These are phyloP conservation scores for Patella depressa DNA, from an alignment of 2,888 invertebrate species.

Conservation along the genomic window DNA sequence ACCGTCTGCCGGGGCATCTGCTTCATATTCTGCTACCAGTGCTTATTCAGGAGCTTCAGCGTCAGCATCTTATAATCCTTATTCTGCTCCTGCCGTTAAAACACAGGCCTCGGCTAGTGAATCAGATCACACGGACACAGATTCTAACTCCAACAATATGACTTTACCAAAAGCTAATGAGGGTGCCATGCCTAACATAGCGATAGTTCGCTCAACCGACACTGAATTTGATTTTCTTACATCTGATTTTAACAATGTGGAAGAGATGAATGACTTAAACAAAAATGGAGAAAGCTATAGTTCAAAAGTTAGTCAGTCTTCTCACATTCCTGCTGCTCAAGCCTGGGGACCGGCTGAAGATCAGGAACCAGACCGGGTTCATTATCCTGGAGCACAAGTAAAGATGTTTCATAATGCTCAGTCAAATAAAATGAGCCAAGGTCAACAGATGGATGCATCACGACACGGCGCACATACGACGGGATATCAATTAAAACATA, in stretches of 20 bases:
- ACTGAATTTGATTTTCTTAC: conserved; percentile 63
- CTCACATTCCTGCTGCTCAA: conserved; percentile 37
- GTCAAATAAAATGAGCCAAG: not conserved
- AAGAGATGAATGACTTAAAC: conserved; percentile 59
- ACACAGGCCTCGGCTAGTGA: conserved; percentile 42
- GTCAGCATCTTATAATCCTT: conserved; percentile 19
- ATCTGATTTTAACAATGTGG: conserved; percentile 60
- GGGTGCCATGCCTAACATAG: conserved; percentile 38
- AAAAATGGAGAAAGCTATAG: conserved; percentile 42
- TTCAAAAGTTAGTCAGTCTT: conserved; percentile 27
- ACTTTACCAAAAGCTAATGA: conserved; percentile 41
- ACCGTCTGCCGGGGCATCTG: conserved; percentile 14
- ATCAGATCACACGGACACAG: conserved; percentile 60
- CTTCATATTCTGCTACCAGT: conserved; percentile 22
- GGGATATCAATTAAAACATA: not conserved
- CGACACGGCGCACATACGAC: not conserved
- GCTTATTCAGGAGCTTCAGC: conserved; percentile 32
- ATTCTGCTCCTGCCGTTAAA: not conserved
- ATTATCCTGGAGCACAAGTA: not conserved
- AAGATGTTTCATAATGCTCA: not conserved
- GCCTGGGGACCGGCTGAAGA: not conserved
- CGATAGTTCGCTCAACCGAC: conserved; percentile 55
- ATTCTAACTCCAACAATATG: conserved; percentile 56
- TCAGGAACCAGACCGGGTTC: not conserved
- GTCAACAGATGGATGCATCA: not conserved